Evolutionary conservation across 2,113 vertebrate species (phyloP).

Genomic region (Dissostichus mawsoni): DNA sequence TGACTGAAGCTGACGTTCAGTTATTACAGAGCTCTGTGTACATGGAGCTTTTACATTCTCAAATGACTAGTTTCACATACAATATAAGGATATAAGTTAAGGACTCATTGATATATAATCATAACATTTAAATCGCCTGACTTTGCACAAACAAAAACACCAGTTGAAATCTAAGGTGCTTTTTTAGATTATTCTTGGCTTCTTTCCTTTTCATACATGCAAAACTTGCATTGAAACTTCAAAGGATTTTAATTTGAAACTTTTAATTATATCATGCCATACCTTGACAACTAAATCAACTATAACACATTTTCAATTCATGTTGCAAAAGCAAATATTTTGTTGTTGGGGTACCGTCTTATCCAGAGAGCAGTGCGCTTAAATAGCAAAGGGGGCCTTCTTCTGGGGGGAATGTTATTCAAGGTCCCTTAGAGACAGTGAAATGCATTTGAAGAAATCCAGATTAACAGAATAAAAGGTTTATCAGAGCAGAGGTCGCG

Average conservation of each 20-base stretch:
- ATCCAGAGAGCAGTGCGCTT: too few species aligned
- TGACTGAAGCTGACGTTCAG: neutral
- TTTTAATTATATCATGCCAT: too few species aligned
- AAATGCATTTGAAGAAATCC: neutral
- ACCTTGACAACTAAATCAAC: neutral
- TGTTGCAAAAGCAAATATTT: neutral
- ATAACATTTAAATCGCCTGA: too few species aligned
- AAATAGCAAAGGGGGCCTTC: too few species aligned
- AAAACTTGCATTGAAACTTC: too few species aligned
- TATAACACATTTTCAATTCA: neutral
- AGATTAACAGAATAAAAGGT: neutral
- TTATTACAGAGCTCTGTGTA: neutral
- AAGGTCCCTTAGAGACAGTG: too few species aligned
- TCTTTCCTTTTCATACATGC: too few species aligned
- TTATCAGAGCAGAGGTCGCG: too few species aligned
- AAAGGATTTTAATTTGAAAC: too few species aligned
- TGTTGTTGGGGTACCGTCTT: too few species aligned
- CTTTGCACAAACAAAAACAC: neutral
- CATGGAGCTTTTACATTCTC: neutral
- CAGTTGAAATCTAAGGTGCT: neutral
- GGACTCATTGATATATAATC: neutral
- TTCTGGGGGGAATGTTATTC: too few species aligned
- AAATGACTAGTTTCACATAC: neutral
- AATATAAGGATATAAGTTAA: neutral
- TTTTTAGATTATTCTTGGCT: too few species aligned